Evolutionary conservation across 2,888 invertebrate species (phyloP).

Genomic region (Vannuccia rotundouncinata): DNA sequence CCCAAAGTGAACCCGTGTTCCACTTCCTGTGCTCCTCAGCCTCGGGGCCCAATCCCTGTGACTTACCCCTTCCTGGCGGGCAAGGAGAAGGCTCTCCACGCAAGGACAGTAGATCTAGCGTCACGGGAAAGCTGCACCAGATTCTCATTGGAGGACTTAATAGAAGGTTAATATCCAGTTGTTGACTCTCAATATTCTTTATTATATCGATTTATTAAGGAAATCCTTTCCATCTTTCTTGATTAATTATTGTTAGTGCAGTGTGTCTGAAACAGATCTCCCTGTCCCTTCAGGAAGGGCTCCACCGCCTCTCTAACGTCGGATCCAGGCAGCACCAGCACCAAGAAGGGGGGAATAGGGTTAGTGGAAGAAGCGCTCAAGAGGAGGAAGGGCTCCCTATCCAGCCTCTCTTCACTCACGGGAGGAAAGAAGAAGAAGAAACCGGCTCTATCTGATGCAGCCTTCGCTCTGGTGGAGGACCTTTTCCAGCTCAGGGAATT

Average conservation of each 20-base stretch:
- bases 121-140: slow-evolving; percentile 14
- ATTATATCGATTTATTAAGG: too few species aligned
- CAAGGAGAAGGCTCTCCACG: background rate
- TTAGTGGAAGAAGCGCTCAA: background rate
- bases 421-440: background rate
- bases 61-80: background rate
- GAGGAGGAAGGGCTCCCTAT: background rate
- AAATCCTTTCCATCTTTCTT: too few species aligned
- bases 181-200: too few species aligned
- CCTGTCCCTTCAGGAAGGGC: background rate
- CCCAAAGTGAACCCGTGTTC: background rate
- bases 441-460: background rate
- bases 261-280: too few species aligned
- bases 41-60: background rate
- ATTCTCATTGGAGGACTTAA: background rate
- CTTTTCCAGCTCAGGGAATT: slow-evolving; percentile 14
- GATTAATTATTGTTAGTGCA: too few species aligned
- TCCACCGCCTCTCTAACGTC: background rate
- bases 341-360: background rate
- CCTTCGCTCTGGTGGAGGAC: slow-evolving; percentile 3
- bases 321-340: background rate
- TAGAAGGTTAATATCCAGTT: too few species aligned
- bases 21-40: background rate
- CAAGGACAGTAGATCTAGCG: background rate
- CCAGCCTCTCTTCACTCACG: background rate